Evolutionary conservation across 2,888 invertebrate species (phyloP).

Genomic region (Boloria euphrosyne): DNA sequence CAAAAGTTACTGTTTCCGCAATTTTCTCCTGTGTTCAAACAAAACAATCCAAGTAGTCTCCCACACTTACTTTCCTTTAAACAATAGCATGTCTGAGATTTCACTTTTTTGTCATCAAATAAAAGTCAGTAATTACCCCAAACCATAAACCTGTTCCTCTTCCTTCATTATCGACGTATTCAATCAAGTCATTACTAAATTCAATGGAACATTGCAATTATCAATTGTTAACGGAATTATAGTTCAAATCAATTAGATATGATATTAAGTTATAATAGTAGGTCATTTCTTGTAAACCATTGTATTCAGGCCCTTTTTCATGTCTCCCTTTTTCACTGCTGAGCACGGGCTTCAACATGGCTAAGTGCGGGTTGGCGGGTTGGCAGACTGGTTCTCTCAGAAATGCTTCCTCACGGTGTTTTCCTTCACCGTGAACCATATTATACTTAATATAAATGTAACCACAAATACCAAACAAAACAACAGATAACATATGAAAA

Average conservation of each 20-base stretch:
- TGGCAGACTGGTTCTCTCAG: too few species aligned
- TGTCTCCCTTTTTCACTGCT: too few species aligned
- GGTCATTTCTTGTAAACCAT: too few species aligned
- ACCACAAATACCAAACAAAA: too few species aligned
- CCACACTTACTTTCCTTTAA: conserved; percentile 69
- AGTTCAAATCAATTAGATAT: background rate
- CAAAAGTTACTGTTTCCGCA: conserved; percentile 53
- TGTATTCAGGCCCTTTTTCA: too few species aligned
- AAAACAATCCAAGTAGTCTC: conserved; percentile 55
- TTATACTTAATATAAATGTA: too few species aligned
- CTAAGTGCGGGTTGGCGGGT: too few species aligned
- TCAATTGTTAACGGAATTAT: background rate
- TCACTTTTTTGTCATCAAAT: conserved; percentile 77
- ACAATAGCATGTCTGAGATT: conserved; percentile 75
- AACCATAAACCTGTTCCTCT: conserved; percentile 56
- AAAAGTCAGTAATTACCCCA: conserved; percentile 62
- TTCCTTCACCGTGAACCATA: too few species aligned
- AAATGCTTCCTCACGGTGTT: too few species aligned
- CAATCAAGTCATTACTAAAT: conserved; percentile 14
- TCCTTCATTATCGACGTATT: conserved; percentile 48
- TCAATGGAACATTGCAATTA: conserved; percentile 1
- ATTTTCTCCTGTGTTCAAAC: conserved; percentile 60
- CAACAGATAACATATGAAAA: too few species aligned
- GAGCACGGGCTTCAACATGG: too few species aligned
- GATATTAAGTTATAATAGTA: background rate